phyloP scores from a whole-genome alignment of 37 sponge, comb jelly and placozoan species.

The Agelas oroides region DNA sequence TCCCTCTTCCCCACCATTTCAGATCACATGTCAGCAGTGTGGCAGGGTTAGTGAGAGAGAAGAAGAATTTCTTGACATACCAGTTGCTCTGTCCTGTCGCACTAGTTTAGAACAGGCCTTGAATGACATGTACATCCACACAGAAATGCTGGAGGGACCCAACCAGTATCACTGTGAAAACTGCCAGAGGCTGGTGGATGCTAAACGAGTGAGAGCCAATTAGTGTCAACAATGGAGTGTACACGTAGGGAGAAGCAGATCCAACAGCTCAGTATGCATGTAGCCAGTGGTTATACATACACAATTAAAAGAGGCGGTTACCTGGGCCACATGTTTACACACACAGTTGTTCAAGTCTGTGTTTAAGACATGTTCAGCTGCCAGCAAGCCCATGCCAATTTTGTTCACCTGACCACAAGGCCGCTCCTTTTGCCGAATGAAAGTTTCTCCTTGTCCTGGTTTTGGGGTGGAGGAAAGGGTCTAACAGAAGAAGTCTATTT shows the following conservation, averaged over 20 bases:
- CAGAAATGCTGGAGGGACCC: conserved; percentile 78
- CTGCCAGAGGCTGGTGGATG: conserved; percentile 82
- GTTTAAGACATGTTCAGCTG: no score
- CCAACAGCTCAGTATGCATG: background rate
- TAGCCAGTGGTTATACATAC: no score
- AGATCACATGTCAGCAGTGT: conserved; percentile 87
- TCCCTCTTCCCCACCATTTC: background rate
- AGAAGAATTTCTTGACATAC: conserved; percentile 86
- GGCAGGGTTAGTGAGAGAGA: conserved; percentile 74
- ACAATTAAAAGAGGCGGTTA: no score
- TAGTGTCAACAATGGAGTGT: background rate
- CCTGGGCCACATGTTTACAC: no score
- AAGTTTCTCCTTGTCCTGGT: no score
- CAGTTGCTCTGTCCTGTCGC: conserved; percentile 66
- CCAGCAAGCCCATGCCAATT: no score
- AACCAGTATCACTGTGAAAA: conserved; percentile 87
- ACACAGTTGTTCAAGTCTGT: no score
- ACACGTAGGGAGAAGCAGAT: background rate
- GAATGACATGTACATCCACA: conserved; percentile 53
- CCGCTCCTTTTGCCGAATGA: no score
- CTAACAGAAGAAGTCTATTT: no score
- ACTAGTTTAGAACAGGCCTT: conserved; percentile 60
- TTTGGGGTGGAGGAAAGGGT: no score
- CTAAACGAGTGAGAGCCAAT: conserved; percentile 57
- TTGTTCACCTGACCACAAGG: no score